Conservation (phyloP, 2,888 invertebrate species). For the Toxonevra muliebris region DNA sequence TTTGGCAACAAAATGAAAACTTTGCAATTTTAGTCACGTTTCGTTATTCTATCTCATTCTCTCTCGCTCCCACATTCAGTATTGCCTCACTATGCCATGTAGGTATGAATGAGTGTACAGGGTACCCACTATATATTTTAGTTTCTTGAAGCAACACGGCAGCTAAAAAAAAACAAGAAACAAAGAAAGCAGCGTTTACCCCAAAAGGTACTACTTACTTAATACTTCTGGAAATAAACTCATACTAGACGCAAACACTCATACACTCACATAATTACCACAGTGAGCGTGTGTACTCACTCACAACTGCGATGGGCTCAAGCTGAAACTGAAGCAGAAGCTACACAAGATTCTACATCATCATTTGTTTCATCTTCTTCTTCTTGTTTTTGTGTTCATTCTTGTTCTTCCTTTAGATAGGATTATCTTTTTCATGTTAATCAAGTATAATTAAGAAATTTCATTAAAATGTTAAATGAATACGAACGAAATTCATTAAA, state of each 20-base stretch:
- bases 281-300: conserved; percentile 1
- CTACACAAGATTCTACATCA: neutral
- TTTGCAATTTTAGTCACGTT: conserved; percentile 48
- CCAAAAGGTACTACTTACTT: neutral
- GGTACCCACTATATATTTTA: conserved; percentile 4
- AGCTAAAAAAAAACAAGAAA: neutral
- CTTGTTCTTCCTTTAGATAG: conserved; percentile 24
- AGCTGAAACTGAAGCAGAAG: too few relatives aligned
- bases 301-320: too few relatives aligned
- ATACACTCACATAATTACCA: conserved; percentile 7
- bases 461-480: conserved; percentile 51
- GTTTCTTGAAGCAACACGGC: conserved; percentile 16
- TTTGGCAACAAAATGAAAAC: conserved; percentile 28
- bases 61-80: too few relatives aligned
- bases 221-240: too few relatives aligned
- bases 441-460: conserved; percentile 52
- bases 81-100: neutral
- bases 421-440: conserved; percentile 50
- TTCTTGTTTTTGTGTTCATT: neutral
- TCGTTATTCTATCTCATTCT: conserved; percentile 24
- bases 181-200: conserved; percentile 22
- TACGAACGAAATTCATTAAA: conserved; percentile 39
- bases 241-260: conserved; percentile 28
- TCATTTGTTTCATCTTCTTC: conserved; percentile 17
- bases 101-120: neutral